A percentile compares a stretch with the other conserved stretches of the same genome.
phyloP scores from a whole-genome alignment of 2,888 invertebrate species.

The Tholera decimalis region DNA sequence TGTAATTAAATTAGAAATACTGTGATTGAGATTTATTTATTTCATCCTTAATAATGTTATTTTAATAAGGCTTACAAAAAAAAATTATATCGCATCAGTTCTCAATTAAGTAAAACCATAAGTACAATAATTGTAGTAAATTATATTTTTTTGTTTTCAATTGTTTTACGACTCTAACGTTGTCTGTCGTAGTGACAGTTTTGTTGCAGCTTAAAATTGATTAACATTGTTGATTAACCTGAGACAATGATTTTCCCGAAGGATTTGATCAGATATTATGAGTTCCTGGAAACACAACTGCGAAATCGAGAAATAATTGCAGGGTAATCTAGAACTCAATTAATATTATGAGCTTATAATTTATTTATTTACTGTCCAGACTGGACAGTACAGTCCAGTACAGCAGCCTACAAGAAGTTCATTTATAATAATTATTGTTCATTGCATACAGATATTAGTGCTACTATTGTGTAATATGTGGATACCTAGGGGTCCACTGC shows the following conservation, averaged over 20 bases:
- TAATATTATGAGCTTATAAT: neutral
- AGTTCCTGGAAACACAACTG: conserved; percentile 66
- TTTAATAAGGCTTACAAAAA: too few species aligned
- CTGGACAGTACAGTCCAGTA: too few species aligned
- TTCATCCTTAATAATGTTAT: too few species aligned
- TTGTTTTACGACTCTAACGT: neutral
- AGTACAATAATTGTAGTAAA: too few species aligned
- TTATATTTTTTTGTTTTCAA: neutral
- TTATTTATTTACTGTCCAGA: neutral
- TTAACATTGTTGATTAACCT: neutral
- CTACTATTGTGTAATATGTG: too few species aligned
- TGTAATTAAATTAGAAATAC: neutral
- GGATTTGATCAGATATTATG: conserved; percentile 69
- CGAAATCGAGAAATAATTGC: conserved; percentile 72
- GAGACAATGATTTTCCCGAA: conserved; percentile 73
- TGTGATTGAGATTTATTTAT: too few species aligned
- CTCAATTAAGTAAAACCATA: too few species aligned
- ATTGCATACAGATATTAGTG: too few species aligned
- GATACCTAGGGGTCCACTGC: too few species aligned
- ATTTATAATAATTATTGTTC: too few species aligned
- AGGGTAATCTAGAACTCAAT: conserved; percentile 68
- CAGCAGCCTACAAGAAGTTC: too few species aligned
- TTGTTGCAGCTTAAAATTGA: neutral
- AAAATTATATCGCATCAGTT: neutral
- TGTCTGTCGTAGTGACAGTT: conserved; percentile 5